Evolutionary conservation across 2,888 invertebrate species (phyloP), one percentile per base, ranked within the genome.

Genomic region (Drosophila prolongata): DNA sequence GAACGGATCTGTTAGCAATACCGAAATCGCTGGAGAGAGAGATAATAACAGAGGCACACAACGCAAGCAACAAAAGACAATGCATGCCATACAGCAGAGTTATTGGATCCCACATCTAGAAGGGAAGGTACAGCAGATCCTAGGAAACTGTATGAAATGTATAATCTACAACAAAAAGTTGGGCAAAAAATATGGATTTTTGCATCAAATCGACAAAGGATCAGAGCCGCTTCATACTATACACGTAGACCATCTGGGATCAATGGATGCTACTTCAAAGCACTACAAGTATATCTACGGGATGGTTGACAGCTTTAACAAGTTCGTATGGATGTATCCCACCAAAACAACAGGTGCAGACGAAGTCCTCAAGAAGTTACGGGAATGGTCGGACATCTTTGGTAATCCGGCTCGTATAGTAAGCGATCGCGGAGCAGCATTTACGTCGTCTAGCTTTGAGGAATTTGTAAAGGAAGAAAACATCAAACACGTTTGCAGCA

Each of bases 241-340:
- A n/a, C 52, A 53, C 5, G n/a, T 52, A 10, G 52, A 38, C 24
- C 52, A 38, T 11, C n/a, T 38, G 3, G 24, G 52, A 11, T 24
- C 52, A 37, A 52, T 52, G 19, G 37, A 52, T 6, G 24, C 37
- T 9, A 38, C 14, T 3, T 52, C 24, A 6, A 52, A 52, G 19
- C 19, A 52, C 5, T 37, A 52, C 14, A 40, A 40, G 14, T 14
- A 14, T 14, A 40, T 40, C 14, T 40, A 14, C 40, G 24, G 2
- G 24, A 24, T 24, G 24, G 24, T 24, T 24, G 24, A 24, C 24
- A 24, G 24, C 24, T 24, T 24, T 24, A 24, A 3, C 4, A 24
- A 24, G 24, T 24, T 24, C 24, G 24, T 24, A 24, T 24, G 24
- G 24, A 24, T 24, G 24, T 24, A 24, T 24, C 24, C 24, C 24